Evolutionary conservation across 2,113 vertebrate genomes (phyloP), one percentile per base, ranked within the genome.

Genomic region (Oxygymnocypris stewartii): DNA sequence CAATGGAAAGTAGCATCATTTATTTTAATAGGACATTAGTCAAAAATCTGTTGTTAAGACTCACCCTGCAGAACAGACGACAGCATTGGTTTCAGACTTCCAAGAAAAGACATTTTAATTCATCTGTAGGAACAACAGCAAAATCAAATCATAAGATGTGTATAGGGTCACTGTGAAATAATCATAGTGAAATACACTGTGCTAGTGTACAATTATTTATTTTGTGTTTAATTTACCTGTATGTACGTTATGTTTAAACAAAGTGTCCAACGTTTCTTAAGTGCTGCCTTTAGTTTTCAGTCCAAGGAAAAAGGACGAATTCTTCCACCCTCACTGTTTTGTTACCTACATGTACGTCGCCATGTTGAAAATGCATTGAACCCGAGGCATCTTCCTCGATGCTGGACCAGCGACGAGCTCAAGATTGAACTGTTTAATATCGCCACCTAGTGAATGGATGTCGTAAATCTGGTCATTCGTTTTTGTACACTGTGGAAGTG

Each of bases 51-150:
- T n/a, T 69, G n/a, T 14, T 49, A 3, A 65, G 8, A 88, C 90
- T 87, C 35, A 93, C 94, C 93, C 85, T 92, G 90, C 35, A 91
- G 4, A 14, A 94, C 89, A 0, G 91, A 91, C 1, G 87, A 90
- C 87, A 94, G 57, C 79, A 77, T 23, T 0, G 94, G 88, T 59
- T 90, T 93, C 82, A 94, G 65, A 81, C 85, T 89, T 88, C 90
- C 91, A 1, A 93, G 51, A 2, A 81, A 92, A 6, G 85, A 84
- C 94, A 94, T 95, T 25, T 78, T 81, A 25, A 31, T n/a, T 59
- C 65, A 16, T 47, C 88, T 89, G 65, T 31, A 65, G 11, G 37
- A 25, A 67, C 63, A 84, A 28, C 4, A 51, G 31, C 49, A 79
- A 71, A 12, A 35, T 71, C 31, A 8, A 71, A 10, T 51, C 25